phyloP scores from a whole-genome alignment of 2,888 invertebrate genomes.

The Elysia crispata region DNA sequence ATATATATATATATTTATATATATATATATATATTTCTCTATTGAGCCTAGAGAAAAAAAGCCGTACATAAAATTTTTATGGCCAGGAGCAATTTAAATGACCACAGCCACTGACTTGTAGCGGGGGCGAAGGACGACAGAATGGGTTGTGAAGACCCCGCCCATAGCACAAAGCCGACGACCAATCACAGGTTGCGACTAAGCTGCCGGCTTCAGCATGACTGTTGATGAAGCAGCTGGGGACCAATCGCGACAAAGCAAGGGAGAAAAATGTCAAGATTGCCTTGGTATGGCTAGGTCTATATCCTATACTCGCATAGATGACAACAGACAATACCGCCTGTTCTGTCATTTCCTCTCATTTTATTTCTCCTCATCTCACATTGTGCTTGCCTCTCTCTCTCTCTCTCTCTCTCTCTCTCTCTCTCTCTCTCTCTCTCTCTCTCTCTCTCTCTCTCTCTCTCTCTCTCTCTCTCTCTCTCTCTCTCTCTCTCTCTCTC shows the following conservation, averaged over 20 bases:
- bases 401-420: constrained; percentile 25
- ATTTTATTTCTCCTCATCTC: not conserved
- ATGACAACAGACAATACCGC: not conserved
- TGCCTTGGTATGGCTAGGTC: not conserved
- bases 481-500: not conserved
- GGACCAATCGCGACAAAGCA: not conserved
- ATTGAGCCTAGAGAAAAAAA: too few species aligned
- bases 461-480: constrained; percentile 23
- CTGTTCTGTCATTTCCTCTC: not conserved
- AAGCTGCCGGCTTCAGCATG: not conserved
- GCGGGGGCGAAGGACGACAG: too few species aligned
- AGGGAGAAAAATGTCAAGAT: constrained; percentile 1
- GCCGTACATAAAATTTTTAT: too few species aligned
- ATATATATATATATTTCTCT: too few species aligned
- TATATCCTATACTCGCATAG: not conserved
- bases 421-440: constrained; percentile 28
- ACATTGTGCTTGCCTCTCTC: too few species aligned
- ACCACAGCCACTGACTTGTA: too few species aligned
- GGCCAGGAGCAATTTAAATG: too few species aligned
- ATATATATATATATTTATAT: too few species aligned
- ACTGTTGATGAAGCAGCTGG: not conserved
- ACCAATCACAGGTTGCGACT: not conserved
- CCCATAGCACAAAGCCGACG: not conserved
- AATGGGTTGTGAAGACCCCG: not conserved
- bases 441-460: constrained; percentile 14